Conservation (phyloP, 2,888 invertebrate species). For the Blastobasis lacticolella region DNA sequence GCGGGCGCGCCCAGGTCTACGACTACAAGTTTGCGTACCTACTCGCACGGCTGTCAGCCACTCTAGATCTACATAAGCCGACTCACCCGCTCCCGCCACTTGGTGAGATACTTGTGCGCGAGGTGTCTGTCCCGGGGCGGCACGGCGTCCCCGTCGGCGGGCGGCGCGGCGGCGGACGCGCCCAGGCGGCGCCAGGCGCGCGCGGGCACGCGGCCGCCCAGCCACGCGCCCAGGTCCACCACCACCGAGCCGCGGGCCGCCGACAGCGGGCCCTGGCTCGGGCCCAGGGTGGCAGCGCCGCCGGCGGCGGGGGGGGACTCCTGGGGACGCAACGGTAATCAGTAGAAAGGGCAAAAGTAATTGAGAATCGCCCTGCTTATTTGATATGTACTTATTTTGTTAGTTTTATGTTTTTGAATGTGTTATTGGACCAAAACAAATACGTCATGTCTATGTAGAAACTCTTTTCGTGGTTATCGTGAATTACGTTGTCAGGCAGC, state of each 20-base stretch:
- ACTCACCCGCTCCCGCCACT: constrained; percentile 56
- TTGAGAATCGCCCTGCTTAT: neutral
- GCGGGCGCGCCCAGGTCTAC: neutral
- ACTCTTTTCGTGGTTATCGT: too few relatives aligned
- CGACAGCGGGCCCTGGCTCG: constrained; percentile 23
- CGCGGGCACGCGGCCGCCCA: constrained; percentile 56
- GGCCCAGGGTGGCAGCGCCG: constrained; percentile 26
- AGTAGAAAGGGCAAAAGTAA: neutral
- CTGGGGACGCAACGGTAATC: constrained; percentile 4
- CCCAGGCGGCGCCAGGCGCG: constrained; percentile 53
- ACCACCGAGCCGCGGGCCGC: constrained; percentile 48
- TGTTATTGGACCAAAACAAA: neutral
- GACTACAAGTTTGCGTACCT: too few relatives aligned
- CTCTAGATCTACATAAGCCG: too few relatives aligned
- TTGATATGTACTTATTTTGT: neutral
- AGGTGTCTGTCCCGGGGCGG: constrained; percentile 45
- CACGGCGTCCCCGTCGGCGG: constrained; percentile 18
- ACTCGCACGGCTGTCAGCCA: too few relatives aligned
- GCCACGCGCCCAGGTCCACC: constrained; percentile 71
- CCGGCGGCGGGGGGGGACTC: constrained; percentile 2
- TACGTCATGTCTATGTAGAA: too few relatives aligned
- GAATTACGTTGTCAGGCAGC: too few relatives aligned
- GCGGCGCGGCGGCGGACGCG: constrained; percentile 15
- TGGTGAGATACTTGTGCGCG: constrained; percentile 54
- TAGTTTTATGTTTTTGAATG: too few relatives aligned